These are phyloP conservation scores for Heliconius hewitsoni DNA, from an alignment of 1,140 invertebrate species.

Conservation along the genomic window DNA sequence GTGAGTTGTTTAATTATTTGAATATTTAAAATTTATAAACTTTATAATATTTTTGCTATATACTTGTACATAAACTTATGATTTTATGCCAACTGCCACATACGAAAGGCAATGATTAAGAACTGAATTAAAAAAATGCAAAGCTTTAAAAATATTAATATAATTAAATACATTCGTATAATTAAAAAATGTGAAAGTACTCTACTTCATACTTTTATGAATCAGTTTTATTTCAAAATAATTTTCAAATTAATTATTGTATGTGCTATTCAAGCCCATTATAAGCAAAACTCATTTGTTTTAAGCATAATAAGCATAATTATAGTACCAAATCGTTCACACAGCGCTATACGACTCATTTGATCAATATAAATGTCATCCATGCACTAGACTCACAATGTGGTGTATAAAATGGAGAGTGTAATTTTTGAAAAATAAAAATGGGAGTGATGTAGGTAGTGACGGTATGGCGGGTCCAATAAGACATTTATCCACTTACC, in stretches of 20 bases:
- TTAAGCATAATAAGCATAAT: neutral
- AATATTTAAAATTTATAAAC: too few species aligned
- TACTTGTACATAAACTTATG: too few species aligned
- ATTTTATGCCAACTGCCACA: too few species aligned
- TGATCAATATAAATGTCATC: neutral
- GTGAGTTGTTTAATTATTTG: too few species aligned
- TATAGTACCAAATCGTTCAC: neutral
- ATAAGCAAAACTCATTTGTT: neutral
- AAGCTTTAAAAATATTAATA: too few species aligned
- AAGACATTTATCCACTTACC: slow-evolving; percentile 66
- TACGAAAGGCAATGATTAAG: too few species aligned
- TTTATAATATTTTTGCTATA: too few species aligned
- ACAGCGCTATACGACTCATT: neutral
- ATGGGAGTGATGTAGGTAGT: slow-evolving; percentile 27
- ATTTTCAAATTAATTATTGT: neutral
- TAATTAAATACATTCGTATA: too few species aligned
- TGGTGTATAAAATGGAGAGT: neutral
- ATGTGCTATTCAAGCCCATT: neutral
- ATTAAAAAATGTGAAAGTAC: too few species aligned
- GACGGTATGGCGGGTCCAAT: slow-evolving; percentile 68
- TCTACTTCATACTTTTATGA: too few species aligned
- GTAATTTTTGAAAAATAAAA: neutral
- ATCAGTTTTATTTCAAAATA: neutral
- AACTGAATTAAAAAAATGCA: too few species aligned
- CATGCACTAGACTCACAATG: neutral